Conservation (phyloP, 2,888 invertebrate genomes). For the Lycaena phlaeas region DNA sequence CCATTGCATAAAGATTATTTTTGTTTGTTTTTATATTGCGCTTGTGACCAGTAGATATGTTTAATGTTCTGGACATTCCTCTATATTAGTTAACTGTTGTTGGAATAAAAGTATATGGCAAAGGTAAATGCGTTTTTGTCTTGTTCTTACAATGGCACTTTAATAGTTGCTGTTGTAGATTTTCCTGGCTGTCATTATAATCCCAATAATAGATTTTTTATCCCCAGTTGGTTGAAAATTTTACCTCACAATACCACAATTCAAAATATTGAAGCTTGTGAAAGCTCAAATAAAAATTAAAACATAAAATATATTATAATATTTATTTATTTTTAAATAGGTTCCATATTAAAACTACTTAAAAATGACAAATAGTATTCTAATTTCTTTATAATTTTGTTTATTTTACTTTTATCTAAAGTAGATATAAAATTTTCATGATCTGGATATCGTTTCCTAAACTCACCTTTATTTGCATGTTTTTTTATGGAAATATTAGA, state of each 20-base stretch:
- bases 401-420: slow-evolving; percentile 68
- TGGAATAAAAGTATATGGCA: slow-evolving; percentile 50
- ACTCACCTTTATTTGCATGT: slow-evolving; percentile 34
- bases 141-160: slow-evolving; percentile 19
- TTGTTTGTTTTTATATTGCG: slow-evolving; percentile 4
- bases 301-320: too few species aligned
- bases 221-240: too few species aligned
- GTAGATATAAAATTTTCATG: slow-evolving; percentile 58
- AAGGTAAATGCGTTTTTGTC: slow-evolving; percentile 27
- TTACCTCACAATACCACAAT: too few species aligned
- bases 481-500: slow-evolving; percentile 25
- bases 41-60: neutral
- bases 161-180: too few species aligned
- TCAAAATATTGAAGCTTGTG: too few species aligned
- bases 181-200: too few species aligned
- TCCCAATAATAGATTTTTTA: too few species aligned
- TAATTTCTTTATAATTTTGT: slow-evolving; percentile 76
- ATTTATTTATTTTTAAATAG: too few species aligned
- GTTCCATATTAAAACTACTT: slow-evolving; percentile 49
- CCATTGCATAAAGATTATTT: slow-evolving; percentile 9
- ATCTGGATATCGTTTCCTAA: slow-evolving; percentile 73
- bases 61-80: slow-evolving; percentile 48
- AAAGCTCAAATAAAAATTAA: too few species aligned
- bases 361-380: slow-evolving; percentile 81
- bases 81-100: slow-evolving; percentile 44